Evolutionary conservation across 2,113 vertebrate genomes (phyloP), one percentile per base, ranked within the genome.

Genomic region (Vireo altiloquus): DNA sequence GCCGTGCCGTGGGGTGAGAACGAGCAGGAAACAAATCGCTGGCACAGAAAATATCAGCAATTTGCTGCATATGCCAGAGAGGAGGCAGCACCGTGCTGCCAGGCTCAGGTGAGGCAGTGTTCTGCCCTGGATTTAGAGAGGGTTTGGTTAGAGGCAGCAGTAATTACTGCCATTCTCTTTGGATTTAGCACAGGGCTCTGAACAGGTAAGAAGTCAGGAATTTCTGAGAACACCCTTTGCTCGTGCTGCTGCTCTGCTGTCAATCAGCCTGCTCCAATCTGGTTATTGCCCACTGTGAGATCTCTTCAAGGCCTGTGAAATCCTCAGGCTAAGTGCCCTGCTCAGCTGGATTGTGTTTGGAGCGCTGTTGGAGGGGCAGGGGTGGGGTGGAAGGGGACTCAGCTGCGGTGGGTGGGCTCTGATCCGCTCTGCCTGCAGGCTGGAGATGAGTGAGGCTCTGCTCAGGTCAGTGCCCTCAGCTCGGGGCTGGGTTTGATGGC

Each of bases 381-480:
- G 11, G 19, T 15, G 16, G 9, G 28, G 46, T 30, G 23, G 2
- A 28, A 28, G 50, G 46, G 44, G 42, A 0, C 3, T 6, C 15
- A 5, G 10, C 7, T 25, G 70, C 7, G 2, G 0, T 23, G 66
- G 61, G 31, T 54, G 76, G 53, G 61, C n/a, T 86, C 40, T 33
- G 28, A 1, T 7, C 13, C 7, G 28, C 5, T 4, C 11, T 22
- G 71, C 0, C 11, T 15, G 23, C 12, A 5, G 64, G 1, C 46
- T 61, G 13, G 8, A 15, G 40, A 11, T 6, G 18, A 17, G 64
- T 1, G 50, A 6, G 59, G 77, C 4, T 1, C 0, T 0, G 0
- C 2, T 6, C 0, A 0, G 13, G 11, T 1, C 8, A 4, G 39
- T 10, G 1, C 10, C 19, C 0, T 1, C 1, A 1, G 59, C 9